These are phyloP conservation scores for Avahi laniger DNA, from an alignment of 2,797 vertebrate species.

Conservation along the genomic window DNA sequence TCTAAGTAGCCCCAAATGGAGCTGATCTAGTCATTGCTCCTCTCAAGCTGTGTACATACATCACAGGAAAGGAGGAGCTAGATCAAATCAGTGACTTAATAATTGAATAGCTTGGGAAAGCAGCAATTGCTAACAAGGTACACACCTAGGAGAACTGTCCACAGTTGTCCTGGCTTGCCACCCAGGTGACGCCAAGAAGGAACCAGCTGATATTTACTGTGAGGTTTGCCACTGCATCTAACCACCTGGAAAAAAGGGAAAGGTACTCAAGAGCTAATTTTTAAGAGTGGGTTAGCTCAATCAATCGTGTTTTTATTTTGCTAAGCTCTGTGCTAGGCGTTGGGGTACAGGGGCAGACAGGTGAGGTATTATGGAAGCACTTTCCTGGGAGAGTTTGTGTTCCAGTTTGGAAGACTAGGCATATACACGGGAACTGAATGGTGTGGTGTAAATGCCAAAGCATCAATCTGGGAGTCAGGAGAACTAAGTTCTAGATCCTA, in stretches of 20 bases:
- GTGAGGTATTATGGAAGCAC: background rate
- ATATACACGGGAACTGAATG: background rate
- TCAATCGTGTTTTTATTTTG: conserved; percentile 11
- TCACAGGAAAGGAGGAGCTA: background rate
- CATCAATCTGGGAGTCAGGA: background rate
- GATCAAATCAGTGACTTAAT: conserved; percentile 17
- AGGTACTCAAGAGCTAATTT: background rate
- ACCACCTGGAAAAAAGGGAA: background rate
- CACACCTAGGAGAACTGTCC: background rate
- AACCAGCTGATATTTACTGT: background rate
- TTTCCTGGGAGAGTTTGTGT: background rate
- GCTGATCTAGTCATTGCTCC: background rate
- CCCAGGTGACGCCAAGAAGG: background rate
- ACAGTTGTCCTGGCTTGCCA: background rate
- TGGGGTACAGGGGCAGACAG: background rate
- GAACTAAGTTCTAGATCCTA: background rate
- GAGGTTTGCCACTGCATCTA: conserved; percentile 5
- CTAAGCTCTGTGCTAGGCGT: background rate
- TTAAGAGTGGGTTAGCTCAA: conserved; percentile 11
- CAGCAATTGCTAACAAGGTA: background rate
- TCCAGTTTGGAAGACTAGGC: conserved; percentile 8
- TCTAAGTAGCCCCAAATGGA: background rate
- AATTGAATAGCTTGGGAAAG: conserved; percentile 9
- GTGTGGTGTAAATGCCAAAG: background rate
- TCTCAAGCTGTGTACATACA: background rate